phyloP scores from a whole-genome alignment of 2,113 vertebrate genomes.

The Pelmatolapia mariae region DNA sequence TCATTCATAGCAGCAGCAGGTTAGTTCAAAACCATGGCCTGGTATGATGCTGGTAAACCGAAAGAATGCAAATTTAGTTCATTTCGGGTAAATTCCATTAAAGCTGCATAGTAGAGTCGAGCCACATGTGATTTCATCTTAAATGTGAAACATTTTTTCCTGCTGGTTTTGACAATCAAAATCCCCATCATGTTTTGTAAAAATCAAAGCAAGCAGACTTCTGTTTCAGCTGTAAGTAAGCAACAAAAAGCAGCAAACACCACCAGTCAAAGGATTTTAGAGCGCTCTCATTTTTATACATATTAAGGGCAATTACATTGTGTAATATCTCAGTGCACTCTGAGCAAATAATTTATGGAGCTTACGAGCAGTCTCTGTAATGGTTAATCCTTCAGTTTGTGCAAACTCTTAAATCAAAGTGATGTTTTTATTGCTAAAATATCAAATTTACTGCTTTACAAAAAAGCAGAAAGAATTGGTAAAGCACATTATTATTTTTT shows the following conservation, averaged over 20 bases:
- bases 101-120: neutral
- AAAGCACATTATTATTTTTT: neutral
- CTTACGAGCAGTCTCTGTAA: neutral
- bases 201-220: neutral
- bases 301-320: neutral
- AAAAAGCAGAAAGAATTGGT: neutral
- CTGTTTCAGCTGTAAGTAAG: neutral
- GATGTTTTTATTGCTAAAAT: neutral
- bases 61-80: neutral
- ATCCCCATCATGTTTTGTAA: neutral
- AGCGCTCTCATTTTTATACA: neutral
- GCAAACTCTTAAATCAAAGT: neutral
- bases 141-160: neutral
- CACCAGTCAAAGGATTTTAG: neutral
- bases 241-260: neutral
- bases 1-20: neutral
- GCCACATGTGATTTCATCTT: neutral
- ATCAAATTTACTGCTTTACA: neutral
- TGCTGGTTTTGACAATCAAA: neutral
- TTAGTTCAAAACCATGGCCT: neutral
- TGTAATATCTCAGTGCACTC: neutral
- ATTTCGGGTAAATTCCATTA: neutral
- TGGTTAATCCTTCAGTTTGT: neutral
- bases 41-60: neutral
- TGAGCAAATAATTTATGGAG: neutral